Conservation (phyloP, 2,113 vertebrate genomes). For the Tupaia tana region DNA sequence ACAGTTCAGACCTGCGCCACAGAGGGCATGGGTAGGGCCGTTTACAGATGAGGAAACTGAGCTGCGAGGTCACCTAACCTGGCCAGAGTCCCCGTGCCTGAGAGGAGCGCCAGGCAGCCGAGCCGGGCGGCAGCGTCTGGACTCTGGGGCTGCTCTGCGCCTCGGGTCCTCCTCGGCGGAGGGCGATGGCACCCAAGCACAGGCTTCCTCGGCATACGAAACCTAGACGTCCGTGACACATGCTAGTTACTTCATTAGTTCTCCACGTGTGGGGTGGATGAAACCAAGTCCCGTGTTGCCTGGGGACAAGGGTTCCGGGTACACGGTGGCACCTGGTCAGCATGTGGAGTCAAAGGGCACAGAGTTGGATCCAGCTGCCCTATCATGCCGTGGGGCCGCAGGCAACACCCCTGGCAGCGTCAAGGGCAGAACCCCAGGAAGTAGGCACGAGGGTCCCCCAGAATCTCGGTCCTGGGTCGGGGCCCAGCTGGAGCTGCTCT, state of each 20-base stretch:
- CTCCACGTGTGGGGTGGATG: neutral
- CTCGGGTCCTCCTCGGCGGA: neutral
- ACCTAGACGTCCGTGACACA: neutral
- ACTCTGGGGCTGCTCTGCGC: neutral
- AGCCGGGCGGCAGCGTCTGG: too few species aligned
- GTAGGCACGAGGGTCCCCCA: neutral
- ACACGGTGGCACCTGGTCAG: neutral
- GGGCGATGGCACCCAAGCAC: too few species aligned
- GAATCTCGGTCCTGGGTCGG: fast-evolving
- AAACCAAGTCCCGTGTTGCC: neutral
- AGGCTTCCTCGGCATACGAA: neutral
- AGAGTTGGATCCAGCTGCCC: neutral
- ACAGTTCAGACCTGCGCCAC: neutral
- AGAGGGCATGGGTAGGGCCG: neutral
- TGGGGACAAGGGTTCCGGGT: neutral
- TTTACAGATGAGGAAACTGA: neutral
- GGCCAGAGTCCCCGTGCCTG: neutral
- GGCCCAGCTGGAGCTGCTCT: neutral
- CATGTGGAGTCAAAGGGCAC: neutral
- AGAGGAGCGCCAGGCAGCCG: too few species aligned
- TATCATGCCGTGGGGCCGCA: neutral
- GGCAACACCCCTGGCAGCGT: fast-evolving
- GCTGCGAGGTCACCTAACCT: neutral
- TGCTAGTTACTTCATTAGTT: neutral
- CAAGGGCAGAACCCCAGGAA: neutral